A percentile compares a stretch with the other conserved stretches of the same genome.
These are phyloP conservation scores for Chaetogeoica ovagalla DNA, from an alignment of 2,888 invertebrate species.

Conservation along the genomic window DNA sequence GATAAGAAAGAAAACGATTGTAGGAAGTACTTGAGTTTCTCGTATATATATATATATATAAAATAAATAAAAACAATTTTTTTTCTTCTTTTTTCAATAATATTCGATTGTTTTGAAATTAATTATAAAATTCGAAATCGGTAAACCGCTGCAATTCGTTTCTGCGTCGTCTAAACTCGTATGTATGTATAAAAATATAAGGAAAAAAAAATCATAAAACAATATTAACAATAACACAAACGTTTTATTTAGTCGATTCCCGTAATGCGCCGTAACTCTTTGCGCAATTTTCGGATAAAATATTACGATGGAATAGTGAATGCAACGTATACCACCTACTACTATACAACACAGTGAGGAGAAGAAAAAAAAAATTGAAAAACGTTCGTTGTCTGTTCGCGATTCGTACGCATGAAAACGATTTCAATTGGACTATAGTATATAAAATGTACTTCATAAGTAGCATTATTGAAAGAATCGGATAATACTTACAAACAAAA, in stretches of 20 bases:
- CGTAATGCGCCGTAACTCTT: neutral
- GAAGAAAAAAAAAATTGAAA: no score
- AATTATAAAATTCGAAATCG: conserved; percentile 32
- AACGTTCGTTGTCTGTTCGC: no score
- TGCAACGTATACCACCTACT: no score
- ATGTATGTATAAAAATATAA: neutral
- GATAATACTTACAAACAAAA: no score
- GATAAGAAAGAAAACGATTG: conserved; percentile 42
- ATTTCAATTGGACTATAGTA: no score
- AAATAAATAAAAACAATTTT: conserved; percentile 4
- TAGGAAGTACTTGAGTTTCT: conserved; percentile 31
- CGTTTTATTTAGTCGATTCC: neutral
- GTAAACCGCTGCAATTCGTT: neutral
- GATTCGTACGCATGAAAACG: no score
- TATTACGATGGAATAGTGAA: neutral
- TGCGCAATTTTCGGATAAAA: neutral
- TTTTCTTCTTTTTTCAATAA: neutral
- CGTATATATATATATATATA: neutral
- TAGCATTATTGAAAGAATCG: no score
- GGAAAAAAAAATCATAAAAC: conserved; percentile 6
- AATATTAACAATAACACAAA: neutral
- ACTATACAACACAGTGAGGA: no score
- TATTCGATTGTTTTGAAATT: neutral
- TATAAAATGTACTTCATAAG: no score
- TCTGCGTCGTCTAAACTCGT: neutral